Percentiles rank a stretch among this genome's conserved stretches.
Conservation (phyloP, 53 echinoderm and acorn worm species). For the Apostichopus leukothele region DNA sequence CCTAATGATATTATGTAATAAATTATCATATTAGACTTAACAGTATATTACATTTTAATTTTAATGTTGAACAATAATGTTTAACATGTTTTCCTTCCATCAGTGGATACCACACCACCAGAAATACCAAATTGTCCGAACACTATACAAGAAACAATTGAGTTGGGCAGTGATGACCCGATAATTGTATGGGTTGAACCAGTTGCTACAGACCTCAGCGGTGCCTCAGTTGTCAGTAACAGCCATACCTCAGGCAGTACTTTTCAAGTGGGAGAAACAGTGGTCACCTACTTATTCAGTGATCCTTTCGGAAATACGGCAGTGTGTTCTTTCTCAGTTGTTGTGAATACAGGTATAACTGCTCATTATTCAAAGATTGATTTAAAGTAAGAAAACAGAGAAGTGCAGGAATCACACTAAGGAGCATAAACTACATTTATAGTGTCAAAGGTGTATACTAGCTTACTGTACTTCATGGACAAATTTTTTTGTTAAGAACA, state of each 20-base stretch:
- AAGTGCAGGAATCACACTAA: too few species aligned
- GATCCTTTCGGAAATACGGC: slow-evolving; percentile 45
- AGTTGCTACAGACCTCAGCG: slow-evolving; percentile 54
- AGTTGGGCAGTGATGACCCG: slow-evolving; percentile 52
- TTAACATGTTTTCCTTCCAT: too few species aligned
- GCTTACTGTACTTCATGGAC: too few species aligned
- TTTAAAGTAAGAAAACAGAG: too few species aligned
- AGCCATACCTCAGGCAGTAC: slow-evolving; percentile 32
- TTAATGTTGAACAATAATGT: too few species aligned
- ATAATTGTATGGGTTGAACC: slow-evolving; percentile 54
- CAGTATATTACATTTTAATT: too few species aligned
- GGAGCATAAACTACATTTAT: too few species aligned
- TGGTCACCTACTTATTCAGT: slow-evolving; percentile 54
- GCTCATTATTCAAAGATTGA: too few species aligned
- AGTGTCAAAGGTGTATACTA: too few species aligned
- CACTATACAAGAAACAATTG: slow-evolving; percentile 34
- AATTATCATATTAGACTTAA: too few species aligned
- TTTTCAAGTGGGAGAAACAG: slow-evolving; percentile 54
- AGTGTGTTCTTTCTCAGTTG: slow-evolving; percentile 41
- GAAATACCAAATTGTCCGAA: slow-evolving; percentile 21
- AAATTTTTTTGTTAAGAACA: too few species aligned
- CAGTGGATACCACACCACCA: slow-evolving; percentile 62
- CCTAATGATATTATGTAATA: too few species aligned
- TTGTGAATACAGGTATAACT: slow-evolving; percentile 23
- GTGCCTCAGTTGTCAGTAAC: slow-evolving; percentile 28